Evolutionary conservation across 2,113 vertebrate genomes (phyloP), one percentile per base, ranked within the genome.

Genomic region (Herpetotheres cachinnans): DNA sequence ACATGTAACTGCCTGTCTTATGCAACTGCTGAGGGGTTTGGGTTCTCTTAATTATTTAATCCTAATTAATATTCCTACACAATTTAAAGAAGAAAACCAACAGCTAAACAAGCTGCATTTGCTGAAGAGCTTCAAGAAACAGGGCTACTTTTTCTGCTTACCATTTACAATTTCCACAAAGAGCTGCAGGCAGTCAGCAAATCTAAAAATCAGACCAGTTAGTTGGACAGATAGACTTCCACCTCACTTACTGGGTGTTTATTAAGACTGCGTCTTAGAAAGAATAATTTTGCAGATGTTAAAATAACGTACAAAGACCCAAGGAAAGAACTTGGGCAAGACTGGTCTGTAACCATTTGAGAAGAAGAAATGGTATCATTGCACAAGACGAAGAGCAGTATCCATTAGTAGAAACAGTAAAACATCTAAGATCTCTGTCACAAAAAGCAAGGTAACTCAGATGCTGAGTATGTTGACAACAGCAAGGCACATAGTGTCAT

Each of bases 1-100:
- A 85, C 95, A 80, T 90, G 93, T 93, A 93, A 59, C 87, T 87
- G 71, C 79, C 30, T 80, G 22, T 46, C 65, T 91, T 83, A 74
- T 72, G 52, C 61, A 86, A 72, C 63, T 82, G 46, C 78, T 81
- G 12, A 32, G 40, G 36, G 9, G 42, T 8, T 74, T 58, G 55
- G 4, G 29, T 20, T 38, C 82, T 59, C 62, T 72, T 61, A 56
- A 86, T 52, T 34, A 65, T n/a, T 56, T 44, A 65, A 71, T 73
- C 29, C 42, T 86, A 82, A 62, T 24, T 66, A 82, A 42, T 54
- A 76, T 16, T 16, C 6, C 77, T 70, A 78, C 19, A 80, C 3
- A 21, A 58, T 34, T 82, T 11, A 42, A 47, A 77, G 77, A 62
- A 50, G 22, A 26, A 9, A 73, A 66, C 22, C 4, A 76, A 11